phyloP scores from a whole-genome alignment of 2,888 invertebrate genomes.

The Busseola fusca region DNA sequence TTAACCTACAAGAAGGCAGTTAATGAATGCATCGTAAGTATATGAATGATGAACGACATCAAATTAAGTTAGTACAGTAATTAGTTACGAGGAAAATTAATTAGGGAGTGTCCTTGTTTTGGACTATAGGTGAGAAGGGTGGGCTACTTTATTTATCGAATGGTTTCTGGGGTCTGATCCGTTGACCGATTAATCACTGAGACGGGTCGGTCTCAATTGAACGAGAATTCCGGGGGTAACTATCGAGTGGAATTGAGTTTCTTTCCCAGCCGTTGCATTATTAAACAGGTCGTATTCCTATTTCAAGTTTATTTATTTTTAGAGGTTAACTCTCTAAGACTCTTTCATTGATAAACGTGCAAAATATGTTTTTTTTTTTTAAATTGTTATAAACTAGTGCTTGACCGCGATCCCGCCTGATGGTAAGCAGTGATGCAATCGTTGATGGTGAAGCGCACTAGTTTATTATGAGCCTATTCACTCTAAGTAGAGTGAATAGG shows the following conservation, averaged over 20 bases:
- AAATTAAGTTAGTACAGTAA: slow-evolving; percentile 6
- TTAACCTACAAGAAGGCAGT: not conserved
- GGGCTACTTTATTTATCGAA: slow-evolving; percentile 31
- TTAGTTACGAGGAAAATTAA: slow-evolving; percentile 22
- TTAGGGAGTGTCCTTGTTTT: slow-evolving; percentile 10
- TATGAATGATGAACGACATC: not conserved
- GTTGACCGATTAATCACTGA: slow-evolving; percentile 39
- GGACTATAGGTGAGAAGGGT: slow-evolving; percentile 28
- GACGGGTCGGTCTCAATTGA: slow-evolving; percentile 24
- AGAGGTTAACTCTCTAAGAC: not conserved
- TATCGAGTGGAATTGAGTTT: slow-evolving; percentile 1
- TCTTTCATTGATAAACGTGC: not conserved
- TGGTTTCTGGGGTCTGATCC: slow-evolving; percentile 22
- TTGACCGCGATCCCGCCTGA: too few relatives aligned
- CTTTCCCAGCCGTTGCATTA: not conserved
- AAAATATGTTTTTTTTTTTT: too few relatives aligned
- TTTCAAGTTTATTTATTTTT: not conserved
- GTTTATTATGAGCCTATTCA: too few relatives aligned
- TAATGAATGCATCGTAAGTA: not conserved
- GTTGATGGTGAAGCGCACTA: too few relatives aligned
- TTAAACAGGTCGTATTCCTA: not conserved
- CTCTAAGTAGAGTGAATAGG: too few relatives aligned
- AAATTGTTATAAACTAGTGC: too few relatives aligned
- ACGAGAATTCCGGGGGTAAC: not conserved
- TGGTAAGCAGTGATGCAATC: too few relatives aligned